Percentiles rank a stretch among this genome's conserved stretches.
Evolutionary conservation across 23 tunicate genomes (phyloP).

Genomic region (Pegea sp.): DNA sequence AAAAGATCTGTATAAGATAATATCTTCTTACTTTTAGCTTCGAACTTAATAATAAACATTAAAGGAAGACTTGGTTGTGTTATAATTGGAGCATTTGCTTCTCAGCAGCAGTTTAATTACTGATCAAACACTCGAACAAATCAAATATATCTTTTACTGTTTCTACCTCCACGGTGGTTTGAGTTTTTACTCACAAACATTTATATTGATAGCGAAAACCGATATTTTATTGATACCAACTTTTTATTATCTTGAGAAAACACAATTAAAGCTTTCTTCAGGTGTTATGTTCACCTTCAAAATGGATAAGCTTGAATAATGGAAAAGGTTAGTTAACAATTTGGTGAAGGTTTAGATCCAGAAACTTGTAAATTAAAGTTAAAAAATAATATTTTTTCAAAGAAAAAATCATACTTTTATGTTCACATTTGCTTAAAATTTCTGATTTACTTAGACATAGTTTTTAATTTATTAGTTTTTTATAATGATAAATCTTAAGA

Average conservation of each 20-base stretch:
- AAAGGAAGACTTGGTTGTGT: not conserved
- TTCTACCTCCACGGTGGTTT: not conserved
- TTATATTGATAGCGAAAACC: not conserved
- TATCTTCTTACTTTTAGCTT: not conserved
- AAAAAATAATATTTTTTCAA: no score
- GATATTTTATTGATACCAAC: no score
- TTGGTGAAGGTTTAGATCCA: no score
- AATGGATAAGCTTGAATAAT: not conserved
- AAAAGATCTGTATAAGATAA: not conserved
- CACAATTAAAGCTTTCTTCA: not conserved
- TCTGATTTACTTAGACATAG: no score
- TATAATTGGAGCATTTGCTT: not conserved
- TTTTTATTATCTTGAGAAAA: not conserved
- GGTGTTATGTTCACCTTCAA: not conserved
- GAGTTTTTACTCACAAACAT: not conserved
- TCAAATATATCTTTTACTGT: not conserved
- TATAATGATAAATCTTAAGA: no score
- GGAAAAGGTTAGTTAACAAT: not conserved
- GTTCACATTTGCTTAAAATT: no score
- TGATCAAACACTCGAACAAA: not conserved
- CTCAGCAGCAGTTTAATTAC: not conserved
- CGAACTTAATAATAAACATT: not conserved
- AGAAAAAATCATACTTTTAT: no score
- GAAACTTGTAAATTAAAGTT: no score
- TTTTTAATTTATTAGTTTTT: no score